These are phyloP conservation scores for Diploptera punctata DNA, from an alignment of 2,888 invertebrate genomes.

Conservation along the genomic window DNA sequence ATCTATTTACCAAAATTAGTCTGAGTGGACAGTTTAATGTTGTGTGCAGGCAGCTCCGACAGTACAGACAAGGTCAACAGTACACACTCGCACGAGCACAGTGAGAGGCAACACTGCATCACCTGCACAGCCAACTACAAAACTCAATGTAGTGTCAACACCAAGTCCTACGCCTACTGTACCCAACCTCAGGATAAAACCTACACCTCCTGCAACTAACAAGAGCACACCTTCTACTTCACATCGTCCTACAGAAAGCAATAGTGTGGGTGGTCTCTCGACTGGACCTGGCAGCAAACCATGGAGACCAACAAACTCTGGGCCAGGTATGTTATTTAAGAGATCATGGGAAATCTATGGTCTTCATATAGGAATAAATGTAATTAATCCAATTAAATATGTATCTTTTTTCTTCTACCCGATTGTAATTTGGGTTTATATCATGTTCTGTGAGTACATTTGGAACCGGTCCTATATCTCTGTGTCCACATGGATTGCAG, in stretches of 20 bases:
- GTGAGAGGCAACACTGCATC: neutral
- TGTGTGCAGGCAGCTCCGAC: neutral
- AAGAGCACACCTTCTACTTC: neutral
- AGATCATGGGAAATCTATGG: neutral
- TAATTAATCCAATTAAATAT: too few relatives aligned
- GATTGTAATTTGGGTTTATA: too few relatives aligned
- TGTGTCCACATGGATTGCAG: too few relatives aligned
- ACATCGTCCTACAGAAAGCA: conserved; percentile 38
- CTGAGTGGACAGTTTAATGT: too few relatives aligned
- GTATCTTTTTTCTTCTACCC: too few relatives aligned
- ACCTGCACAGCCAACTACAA: neutral
- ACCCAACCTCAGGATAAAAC: neutral
- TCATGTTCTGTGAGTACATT: too few relatives aligned
- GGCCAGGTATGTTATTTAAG: conserved; percentile 3
- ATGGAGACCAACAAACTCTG: conserved; percentile 42
- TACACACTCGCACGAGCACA: conserved; percentile 1
- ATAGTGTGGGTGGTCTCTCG: conserved; percentile 43
- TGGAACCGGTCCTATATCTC: too few relatives aligned
- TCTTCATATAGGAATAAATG: too few relatives aligned
- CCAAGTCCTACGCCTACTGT: neutral
- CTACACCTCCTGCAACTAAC: neutral
- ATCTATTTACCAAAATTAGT: too few relatives aligned
- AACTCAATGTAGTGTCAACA: neutral
- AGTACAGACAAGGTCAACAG: conserved; percentile 7
- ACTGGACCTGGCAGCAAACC: conserved; percentile 49